These are phyloP conservation scores for Grus americana DNA, from an alignment of 2,113 vertebrate genomes.

Conservation along the genomic window DNA sequence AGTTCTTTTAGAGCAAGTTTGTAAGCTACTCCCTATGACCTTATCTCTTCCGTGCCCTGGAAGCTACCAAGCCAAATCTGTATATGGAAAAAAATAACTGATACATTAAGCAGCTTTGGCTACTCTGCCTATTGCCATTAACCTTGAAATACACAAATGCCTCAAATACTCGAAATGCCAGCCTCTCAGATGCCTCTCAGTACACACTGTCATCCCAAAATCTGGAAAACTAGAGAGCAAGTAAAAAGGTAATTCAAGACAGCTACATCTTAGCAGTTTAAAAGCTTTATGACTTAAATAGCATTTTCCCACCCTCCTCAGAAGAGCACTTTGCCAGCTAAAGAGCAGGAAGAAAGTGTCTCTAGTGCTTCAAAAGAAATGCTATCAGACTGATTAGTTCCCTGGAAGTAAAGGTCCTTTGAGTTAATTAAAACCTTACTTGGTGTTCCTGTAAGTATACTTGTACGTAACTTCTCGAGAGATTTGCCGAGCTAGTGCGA, in stretches of 20 bases:
- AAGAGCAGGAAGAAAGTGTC: background rate
- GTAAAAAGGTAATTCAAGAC: background rate
- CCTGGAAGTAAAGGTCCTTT: background rate
- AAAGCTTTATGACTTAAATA: background rate
- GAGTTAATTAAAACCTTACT: slow-evolving; percentile 77
- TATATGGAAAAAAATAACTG: background rate
- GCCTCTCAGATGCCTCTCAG: background rate
- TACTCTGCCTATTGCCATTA: background rate
- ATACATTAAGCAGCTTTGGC: background rate
- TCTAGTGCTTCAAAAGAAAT: background rate
- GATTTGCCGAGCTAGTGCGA: slow-evolving; percentile 91
- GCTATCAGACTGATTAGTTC: background rate
- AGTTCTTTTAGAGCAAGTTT: background rate
- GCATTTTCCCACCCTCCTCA: background rate
- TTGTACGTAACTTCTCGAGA: slow-evolving; percentile 98
- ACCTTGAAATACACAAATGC: background rate
- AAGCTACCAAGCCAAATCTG: background rate
- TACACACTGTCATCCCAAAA: background rate
- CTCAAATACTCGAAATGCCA: background rate
- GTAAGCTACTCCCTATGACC: background rate
- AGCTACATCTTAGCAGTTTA: background rate
- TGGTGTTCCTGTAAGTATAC: slow-evolving; percentile 93
- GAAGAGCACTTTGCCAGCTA: background rate
- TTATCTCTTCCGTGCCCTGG: background rate
- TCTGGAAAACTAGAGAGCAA: background rate